phyloP scores from a whole-genome alignment of 2,113 vertebrate genomes.

The Eidolon helvum region DNA sequence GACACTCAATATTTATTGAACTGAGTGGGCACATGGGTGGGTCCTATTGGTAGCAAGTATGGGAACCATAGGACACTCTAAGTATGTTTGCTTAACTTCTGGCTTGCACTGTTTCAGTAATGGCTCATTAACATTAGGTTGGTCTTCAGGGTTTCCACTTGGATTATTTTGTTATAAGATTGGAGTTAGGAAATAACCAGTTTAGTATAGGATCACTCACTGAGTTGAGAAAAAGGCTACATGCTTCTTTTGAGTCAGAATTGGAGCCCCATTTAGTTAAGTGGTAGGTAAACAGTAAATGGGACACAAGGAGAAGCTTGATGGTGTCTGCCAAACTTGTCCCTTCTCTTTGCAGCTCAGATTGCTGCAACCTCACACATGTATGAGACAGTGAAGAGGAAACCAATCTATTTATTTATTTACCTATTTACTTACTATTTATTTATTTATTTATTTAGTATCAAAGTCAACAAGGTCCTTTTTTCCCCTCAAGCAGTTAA shows the following conservation, averaged over 20 bases:
- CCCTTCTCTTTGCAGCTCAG: neutral
- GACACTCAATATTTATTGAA: neutral
- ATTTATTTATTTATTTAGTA: neutral
- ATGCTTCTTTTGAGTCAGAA: neutral
- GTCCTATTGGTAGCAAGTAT: neutral
- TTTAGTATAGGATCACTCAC: slow-evolving; percentile 13
- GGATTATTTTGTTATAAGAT: neutral
- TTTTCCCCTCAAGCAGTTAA: slow-evolving; percentile 12
- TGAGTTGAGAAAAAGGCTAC: neutral
- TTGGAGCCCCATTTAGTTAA: neutral
- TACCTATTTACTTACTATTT: neutral
- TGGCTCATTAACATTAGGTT: neutral
- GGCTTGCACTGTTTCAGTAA: neutral
- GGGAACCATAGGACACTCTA: neutral
- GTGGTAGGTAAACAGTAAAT: slow-evolving; percentile 39
- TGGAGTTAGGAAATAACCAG: neutral
- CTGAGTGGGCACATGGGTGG: neutral
- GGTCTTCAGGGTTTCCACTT: neutral
- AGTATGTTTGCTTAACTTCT: neutral
- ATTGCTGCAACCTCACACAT: neutral
- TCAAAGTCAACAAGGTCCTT: neutral
- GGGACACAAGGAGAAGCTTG: neutral
- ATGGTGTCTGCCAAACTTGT: neutral
- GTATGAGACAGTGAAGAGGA: neutral
- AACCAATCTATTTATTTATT: neutral